Evolutionary conservation across 2,888 invertebrate species (phyloP).

Genomic region (Argyra leucocephala): DNA sequence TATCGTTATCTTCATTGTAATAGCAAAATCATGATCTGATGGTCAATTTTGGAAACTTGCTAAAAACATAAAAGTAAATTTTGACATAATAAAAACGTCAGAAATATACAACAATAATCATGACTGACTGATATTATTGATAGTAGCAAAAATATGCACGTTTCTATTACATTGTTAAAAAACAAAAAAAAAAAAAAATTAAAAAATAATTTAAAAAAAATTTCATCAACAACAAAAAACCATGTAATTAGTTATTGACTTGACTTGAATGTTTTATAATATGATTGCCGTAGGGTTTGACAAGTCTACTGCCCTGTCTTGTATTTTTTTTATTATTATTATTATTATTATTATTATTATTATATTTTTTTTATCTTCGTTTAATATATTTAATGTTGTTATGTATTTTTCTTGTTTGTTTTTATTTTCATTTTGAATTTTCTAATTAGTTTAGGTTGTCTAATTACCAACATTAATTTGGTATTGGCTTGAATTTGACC

Average conservation of each 20-base stretch:
- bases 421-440: neutral
- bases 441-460: slow-evolving; percentile 4
- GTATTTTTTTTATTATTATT: neutral
- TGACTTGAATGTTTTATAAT: slow-evolving; percentile 2
- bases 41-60: no score
- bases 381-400: neutral
- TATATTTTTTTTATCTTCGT: neutral
- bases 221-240: neutral
- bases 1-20: no score
- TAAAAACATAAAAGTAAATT: no score
- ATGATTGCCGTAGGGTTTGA: neutral
- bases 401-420: neutral
- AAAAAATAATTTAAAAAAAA: no score
- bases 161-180: neutral
- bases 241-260: slow-evolving; percentile 1
- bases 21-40: no score
- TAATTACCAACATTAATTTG: neutral
- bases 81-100: no score
- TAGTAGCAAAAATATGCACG: neutral
- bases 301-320: neutral
- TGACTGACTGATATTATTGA: neutral
- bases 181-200: neutral
- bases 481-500: neutral
- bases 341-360: neutral
- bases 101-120: no score